Evolutionary conservation across 2,113 vertebrate genomes (phyloP).

Genomic region (Accipiter virgatus): DNA sequence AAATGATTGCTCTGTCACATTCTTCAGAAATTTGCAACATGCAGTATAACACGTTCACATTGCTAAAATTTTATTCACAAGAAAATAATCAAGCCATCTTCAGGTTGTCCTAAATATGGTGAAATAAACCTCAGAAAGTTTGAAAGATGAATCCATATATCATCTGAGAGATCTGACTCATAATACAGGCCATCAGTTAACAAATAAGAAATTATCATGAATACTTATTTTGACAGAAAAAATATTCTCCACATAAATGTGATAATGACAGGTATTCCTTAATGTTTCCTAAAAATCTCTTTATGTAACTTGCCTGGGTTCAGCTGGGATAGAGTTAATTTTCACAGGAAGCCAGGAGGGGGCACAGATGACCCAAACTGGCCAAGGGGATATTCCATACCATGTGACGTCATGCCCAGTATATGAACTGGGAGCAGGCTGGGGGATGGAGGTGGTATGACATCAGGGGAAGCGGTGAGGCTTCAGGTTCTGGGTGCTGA

Average conservation of each 20-base stretch:
- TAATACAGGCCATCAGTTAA: neutral
- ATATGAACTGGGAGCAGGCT: no score
- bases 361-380: no score
- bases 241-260: neutral
- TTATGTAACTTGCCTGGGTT: neutral
- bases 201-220: neutral
- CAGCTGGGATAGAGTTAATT: no score
- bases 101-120: neutral
- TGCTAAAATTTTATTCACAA: neutral
- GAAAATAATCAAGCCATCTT: neutral
- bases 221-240: neutral
- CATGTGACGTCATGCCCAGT: no score
- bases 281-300: neutral
- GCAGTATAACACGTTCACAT: neutral
- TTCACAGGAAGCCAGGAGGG: no score
- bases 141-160: neutral
- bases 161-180: neutral
- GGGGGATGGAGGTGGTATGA: no score
- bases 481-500: fast-evolving
- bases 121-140: neutral
- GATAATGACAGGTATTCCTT: neutral
- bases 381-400: no score
- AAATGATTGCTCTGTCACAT: neutral
- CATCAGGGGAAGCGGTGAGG: no score
- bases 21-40: neutral